Evolutionary conservation across 2,113 vertebrate species (phyloP).

Genomic region (Tupaia tana): DNA sequence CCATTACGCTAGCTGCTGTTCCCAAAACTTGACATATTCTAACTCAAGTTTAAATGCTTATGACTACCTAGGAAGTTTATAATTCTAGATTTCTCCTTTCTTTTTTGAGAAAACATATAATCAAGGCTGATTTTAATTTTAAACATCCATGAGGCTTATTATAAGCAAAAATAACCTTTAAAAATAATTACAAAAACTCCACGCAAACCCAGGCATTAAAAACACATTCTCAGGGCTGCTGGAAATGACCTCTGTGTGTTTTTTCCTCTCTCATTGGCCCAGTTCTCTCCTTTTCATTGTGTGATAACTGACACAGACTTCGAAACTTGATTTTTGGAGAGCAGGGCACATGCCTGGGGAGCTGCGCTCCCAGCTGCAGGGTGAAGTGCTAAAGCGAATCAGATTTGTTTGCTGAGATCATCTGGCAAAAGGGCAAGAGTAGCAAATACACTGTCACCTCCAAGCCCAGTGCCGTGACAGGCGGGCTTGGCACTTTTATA

Average conservation of each 20-base stretch:
- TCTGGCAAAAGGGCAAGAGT: not conserved
- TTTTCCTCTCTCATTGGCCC: not conserved
- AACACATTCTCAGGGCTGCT: not conserved
- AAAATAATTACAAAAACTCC: not conserved
- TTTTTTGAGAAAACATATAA: not conserved
- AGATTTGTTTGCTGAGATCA: not conserved
- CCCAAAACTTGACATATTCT: not conserved
- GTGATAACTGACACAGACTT: not conserved
- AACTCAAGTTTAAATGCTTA: constrained; percentile 12
- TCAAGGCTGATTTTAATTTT: constrained; percentile 48
- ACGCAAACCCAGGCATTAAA: not conserved
- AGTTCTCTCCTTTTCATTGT: not conserved
- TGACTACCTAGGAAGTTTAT: not conserved
- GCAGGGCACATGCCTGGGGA: not conserved
- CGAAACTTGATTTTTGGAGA: constrained; percentile 34
- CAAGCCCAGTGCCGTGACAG: not conserved
- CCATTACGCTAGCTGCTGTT: too few species aligned
- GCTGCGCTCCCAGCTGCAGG: not conserved
- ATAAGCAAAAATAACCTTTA: constrained; percentile 14
- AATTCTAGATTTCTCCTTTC: not conserved
- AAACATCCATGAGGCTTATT: not conserved
- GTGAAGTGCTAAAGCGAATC: not conserved
- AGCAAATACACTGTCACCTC: not conserved
- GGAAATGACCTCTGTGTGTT: not conserved
- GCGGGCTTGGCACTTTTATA: not conserved